Evolutionary conservation across 1,140 invertebrate species (phyloP).

Genomic region (Listronotus oregonensis): DNA sequence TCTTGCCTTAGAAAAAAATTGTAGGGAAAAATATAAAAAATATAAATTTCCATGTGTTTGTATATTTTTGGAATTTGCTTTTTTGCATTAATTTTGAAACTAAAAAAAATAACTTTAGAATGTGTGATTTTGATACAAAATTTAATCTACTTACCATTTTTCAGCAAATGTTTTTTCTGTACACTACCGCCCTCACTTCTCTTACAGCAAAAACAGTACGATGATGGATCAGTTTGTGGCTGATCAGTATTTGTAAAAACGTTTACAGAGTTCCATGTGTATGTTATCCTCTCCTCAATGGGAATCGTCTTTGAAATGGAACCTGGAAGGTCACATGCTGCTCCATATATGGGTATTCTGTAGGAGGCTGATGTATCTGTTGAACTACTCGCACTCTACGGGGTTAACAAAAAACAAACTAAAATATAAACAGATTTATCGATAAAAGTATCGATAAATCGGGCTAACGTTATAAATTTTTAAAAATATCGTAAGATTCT

Average conservation of each 20-base stretch:
- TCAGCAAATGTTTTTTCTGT: slow-evolving; percentile 66
- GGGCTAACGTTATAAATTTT: too few species aligned
- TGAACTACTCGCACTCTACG: slow-evolving; percentile 20
- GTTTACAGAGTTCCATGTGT: slow-evolving; percentile 73
- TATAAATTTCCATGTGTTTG: too few species aligned
- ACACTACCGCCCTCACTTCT: slow-evolving; percentile 4
- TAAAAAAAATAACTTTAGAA: too few species aligned
- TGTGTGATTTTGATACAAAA: too few species aligned
- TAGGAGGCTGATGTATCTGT: not conserved
- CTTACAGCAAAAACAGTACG: slow-evolving; percentile 32
- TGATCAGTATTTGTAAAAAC: slow-evolving; percentile 59
- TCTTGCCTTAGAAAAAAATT: too few species aligned
- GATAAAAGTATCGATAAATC: too few species aligned
- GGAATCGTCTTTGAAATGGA: slow-evolving; percentile 32
- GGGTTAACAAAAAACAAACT: too few species aligned
- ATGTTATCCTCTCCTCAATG: slow-evolving; percentile 62
- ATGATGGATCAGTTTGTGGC: slow-evolving; percentile 19
- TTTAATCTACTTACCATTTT: slow-evolving; percentile 66
- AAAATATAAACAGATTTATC: too few species aligned
- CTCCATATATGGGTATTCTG: slow-evolving; percentile 38
- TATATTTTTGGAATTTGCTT: too few species aligned
- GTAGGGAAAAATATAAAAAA: too few species aligned
- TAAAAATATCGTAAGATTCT: too few species aligned
- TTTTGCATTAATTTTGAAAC: too few species aligned
- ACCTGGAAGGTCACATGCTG: not conserved